Conservation (phyloP, 2,797 vertebrate genomes). For the Periparus ater region DNA sequence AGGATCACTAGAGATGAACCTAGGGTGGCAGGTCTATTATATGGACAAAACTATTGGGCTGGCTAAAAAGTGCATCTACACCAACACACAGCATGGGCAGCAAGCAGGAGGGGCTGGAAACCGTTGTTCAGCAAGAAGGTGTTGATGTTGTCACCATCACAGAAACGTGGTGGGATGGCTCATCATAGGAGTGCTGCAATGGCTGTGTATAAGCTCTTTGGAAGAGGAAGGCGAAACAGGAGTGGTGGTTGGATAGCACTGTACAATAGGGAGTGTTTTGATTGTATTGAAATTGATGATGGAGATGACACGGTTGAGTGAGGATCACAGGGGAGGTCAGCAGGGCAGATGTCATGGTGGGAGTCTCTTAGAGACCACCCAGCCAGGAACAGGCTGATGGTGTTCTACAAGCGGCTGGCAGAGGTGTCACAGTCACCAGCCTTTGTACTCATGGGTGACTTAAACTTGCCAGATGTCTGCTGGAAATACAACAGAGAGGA, state of each 20-base stretch:
- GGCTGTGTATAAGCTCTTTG: neutral
- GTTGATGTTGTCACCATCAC: neutral
- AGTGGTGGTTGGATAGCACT: neutral
- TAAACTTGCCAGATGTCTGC: neutral
- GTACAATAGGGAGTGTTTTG: neutral
- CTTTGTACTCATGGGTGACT: neutral
- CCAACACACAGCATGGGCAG: neutral
- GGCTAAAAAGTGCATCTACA: neutral
- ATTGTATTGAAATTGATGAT: neutral
- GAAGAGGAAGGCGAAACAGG: neutral
- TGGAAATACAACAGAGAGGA: neutral
- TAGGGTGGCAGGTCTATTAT: neutral
- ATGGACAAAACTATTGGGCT: accelerated
- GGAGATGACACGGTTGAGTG: neutral
- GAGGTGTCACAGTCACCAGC: neutral
- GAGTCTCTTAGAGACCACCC: neutral
- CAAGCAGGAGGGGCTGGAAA: neutral
- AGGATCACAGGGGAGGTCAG: neutral
- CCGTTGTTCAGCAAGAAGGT: neutral
- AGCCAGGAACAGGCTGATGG: neutral
- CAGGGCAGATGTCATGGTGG: accelerated
- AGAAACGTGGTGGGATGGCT: neutral
- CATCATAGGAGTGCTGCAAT: neutral
- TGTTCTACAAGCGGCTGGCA: neutral
- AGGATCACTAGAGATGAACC: neutral